These are phyloP conservation scores for Venusia cambrica DNA, from an alignment of 2,888 invertebrate species.

Conservation along the genomic window DNA sequence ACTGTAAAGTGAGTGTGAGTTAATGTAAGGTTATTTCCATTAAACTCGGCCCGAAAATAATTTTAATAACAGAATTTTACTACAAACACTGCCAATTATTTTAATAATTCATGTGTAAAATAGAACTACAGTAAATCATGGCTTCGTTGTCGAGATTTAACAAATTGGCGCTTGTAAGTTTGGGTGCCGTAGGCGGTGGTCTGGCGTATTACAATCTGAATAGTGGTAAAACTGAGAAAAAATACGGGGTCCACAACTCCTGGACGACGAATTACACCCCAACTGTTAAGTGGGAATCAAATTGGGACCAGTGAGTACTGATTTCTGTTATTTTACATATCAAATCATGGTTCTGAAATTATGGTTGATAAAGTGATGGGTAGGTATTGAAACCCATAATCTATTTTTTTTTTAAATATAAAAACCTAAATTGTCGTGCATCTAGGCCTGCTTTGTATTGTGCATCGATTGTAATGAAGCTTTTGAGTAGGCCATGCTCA, in stretches of 20 bases:
- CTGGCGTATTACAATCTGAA: conserved; percentile 82
- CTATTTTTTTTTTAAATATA: too few species aligned
- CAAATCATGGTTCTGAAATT: too few species aligned
- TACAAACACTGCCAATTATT: conserved; percentile 1
- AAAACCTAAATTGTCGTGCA: too few species aligned
- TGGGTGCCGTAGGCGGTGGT: conserved; percentile 85
- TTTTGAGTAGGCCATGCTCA: too few species aligned
- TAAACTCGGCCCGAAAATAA: too few species aligned
- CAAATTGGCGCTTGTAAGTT: conserved; percentile 79
- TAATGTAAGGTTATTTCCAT: too few species aligned
- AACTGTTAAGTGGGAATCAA: conserved; percentile 88
- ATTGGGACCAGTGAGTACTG: conserved; percentile 91
- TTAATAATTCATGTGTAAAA: conserved; percentile 16
- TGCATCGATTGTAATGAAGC: too few species aligned
- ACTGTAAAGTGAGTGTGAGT: too few species aligned
- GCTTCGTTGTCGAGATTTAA: conserved; percentile 79
- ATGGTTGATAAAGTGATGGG: too few species aligned
- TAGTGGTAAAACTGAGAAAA: conserved; percentile 57
- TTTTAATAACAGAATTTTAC: too few species aligned
- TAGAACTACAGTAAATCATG: conserved; percentile 42
- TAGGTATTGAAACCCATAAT: too few species aligned
- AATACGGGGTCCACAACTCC: conserved; percentile 79
- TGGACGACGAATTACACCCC: conserved; percentile 86
- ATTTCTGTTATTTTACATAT: conserved; percentile 3
- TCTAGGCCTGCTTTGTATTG: too few species aligned